Base-by-base conservation (phyloP, 2,113 vertebrate genomes). In the Nibea coibor region DNA sequence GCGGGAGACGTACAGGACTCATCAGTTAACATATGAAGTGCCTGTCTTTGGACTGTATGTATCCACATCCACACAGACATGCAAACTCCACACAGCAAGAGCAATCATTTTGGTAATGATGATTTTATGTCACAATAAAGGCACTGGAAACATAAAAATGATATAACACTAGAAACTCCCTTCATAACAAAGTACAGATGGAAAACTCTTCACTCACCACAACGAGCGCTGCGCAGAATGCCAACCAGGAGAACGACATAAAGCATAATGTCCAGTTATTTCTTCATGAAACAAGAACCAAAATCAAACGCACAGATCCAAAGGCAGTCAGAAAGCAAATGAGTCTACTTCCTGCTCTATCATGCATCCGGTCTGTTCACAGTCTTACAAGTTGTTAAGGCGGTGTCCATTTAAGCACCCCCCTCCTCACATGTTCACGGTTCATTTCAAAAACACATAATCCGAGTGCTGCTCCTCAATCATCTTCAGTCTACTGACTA, bases 191-290 rank as follows among this genome's bases (percentile, higher is more conserved):
- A 72, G 54, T 31, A 35, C n/a, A 62, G 35, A 53, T 17, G 3
- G 5, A 39, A 77, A 54, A 31, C 24, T 45, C 26, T 53, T 54
- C 2, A 66, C 84, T 79, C 22, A 83, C 84, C 28, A 50, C 75
- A 72, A 7, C 9, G 12, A 19, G 47, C 6, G 53, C 14, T 1
- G 1, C 0, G 5, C 20, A 57, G 71, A 17, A 68, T 64, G 47
- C 35, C 12, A 24, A 20, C 11, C 7, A 53, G 5, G 5, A 72
- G 20, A 15, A 61, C 8, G 0, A 22, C 12, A 61, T 0, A 28
- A 47, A 71, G 53, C 86, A 88, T 88, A 31, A n/a, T 81, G n/a
- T 28, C 22, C 0, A 11, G 14, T 26, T 43, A 53, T 26, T n/a
- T 28, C 51, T n/a, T 56, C 20, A 7, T 5, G 6, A 6, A 1